Base-by-base conservation (phyloP, 2,888 invertebrate species). In the Metellina segmentata region DNA sequence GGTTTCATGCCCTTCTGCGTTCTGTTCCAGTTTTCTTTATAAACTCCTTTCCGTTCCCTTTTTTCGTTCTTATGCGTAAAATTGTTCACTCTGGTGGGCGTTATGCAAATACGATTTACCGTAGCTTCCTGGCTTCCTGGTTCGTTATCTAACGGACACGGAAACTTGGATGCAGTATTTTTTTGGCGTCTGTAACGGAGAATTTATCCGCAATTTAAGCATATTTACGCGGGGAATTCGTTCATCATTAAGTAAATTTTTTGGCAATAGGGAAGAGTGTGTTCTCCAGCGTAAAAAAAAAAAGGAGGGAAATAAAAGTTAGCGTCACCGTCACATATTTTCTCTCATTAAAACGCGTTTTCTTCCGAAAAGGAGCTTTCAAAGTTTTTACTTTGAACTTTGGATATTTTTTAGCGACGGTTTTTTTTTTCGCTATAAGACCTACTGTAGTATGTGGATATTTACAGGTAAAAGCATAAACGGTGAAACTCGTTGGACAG, bases 21-120 rank as follows among this genome's bases (percentile, higher is more conserved):
- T 87, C 81, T 81, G 81, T 51, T 75, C 19, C 69, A 16, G 61
- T 61, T 61, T 61, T 69, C 69, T 69, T 72, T 75, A 19, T 34
- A 61, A 77, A 81, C n/a, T 85, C 81, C n/a, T 51, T 81, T 69
- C 7, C 7, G 34, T 71, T 86, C 16, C 11, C 61, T 61, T 16
- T 16, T 16, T 61, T 16, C 16, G 61, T 70, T 86, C 77, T 77
- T 19, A 69, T 7, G 70, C 19, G 34, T 11, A 53, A 85, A 53
- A 53, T 48, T 77, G 49, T 69, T 53, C 85, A 49, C 87, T 81
- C 9, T 34, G 20, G 79, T 53, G 81, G 70, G 53, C 72, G 52
- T 87, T 87, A 87, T 87, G 79, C 70, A 87, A 87, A 87, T 87
- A 72, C 71, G 72, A 81, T 79, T 79, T 81, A 34, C 72, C 48